These are phyloP conservation scores for Chouioia cunea DNA, from an alignment of 2,888 invertebrate species.

Conservation along the genomic window DNA sequence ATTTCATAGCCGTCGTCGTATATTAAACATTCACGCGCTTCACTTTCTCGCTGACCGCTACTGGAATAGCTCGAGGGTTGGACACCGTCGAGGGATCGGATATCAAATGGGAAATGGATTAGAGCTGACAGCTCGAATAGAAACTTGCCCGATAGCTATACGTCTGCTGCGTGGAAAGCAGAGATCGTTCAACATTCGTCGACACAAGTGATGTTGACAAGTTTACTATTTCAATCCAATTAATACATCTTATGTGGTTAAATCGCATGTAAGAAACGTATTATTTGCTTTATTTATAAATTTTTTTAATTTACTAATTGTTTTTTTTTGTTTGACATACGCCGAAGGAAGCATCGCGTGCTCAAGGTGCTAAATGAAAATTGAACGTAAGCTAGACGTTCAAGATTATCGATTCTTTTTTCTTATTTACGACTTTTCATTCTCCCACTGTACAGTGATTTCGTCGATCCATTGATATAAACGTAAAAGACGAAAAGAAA, in stretches of 20 bases:
- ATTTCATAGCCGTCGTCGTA: no score
- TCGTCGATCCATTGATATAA: no score
- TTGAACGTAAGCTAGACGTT: no score
- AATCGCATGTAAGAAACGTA: neutral
- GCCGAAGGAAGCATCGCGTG: no score
- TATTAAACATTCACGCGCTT: no score
- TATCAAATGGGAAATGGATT: conserved; percentile 51
- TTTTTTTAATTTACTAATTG: neutral
- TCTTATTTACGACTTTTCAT: no score
- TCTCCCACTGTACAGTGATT: no score
- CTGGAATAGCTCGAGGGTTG: neutral
- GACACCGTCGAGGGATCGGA: conserved; percentile 48
- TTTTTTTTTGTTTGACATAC: no score
- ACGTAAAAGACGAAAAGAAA: no score
- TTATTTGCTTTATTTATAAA: neutral
- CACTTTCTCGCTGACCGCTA: neutral
- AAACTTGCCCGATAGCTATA: conserved; percentile 21
- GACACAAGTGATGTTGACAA: conserved; percentile 19
- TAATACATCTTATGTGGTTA: neutral
- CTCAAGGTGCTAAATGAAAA: no score
- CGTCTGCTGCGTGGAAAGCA: conserved; percentile 1
- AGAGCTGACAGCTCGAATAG: conserved; percentile 47
- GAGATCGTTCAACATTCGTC: conserved; percentile 25
- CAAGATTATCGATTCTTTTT: no score
- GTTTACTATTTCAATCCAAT: neutral